Evolutionary conservation across 2,888 invertebrate species (phyloP).

Genomic region (Atethmia centrago): DNA sequence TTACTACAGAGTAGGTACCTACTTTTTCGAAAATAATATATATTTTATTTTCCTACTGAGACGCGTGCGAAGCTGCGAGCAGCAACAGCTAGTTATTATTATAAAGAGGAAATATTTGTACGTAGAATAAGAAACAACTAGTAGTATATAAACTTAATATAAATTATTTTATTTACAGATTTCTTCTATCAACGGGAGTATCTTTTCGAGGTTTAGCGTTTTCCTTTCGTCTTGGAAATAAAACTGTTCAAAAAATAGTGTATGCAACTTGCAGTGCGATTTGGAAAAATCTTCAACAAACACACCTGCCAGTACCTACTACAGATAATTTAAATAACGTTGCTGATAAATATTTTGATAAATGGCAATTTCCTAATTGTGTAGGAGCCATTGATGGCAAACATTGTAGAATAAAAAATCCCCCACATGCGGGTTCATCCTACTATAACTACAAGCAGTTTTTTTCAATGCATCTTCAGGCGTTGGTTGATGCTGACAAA

Average conservation of each 20-base stretch:
- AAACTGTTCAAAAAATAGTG: slow-evolving; percentile 31
- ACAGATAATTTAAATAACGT: slow-evolving; percentile 35
- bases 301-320: slow-evolving; percentile 32
- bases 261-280: slow-evolving; percentile 40
- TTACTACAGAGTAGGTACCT: slow-evolving; percentile 20
- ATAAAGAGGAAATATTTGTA: slow-evolving; percentile 22
- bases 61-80: slow-evolving; percentile 25
- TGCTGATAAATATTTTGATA: slow-evolving; percentile 42
- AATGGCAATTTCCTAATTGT: slow-evolving; percentile 46
- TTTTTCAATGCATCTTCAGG: slow-evolving; percentile 32
- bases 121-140: slow-evolving; percentile 14
- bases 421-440: slow-evolving; percentile 27
- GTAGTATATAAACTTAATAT: slow-evolving; percentile 25
- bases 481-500: slow-evolving; percentile 32
- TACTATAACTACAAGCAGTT: slow-evolving; percentile 25
- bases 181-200: slow-evolving; percentile 27
- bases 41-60: slow-evolving; percentile 23
- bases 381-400: slow-evolving; percentile 30
- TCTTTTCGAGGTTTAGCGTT: slow-evolving; percentile 41
- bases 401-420: slow-evolving; percentile 38
- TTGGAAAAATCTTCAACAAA: slow-evolving; percentile 34
- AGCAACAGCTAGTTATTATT: slow-evolving; percentile 24
- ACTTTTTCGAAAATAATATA: slow-evolving; percentile 27
- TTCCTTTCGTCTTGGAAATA: slow-evolving; percentile 41
- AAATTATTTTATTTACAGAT: slow-evolving; percentile 29